phyloP scores from a whole-genome alignment of 1,140 invertebrate genomes.

The Leptonema lineaticorne region DNA sequence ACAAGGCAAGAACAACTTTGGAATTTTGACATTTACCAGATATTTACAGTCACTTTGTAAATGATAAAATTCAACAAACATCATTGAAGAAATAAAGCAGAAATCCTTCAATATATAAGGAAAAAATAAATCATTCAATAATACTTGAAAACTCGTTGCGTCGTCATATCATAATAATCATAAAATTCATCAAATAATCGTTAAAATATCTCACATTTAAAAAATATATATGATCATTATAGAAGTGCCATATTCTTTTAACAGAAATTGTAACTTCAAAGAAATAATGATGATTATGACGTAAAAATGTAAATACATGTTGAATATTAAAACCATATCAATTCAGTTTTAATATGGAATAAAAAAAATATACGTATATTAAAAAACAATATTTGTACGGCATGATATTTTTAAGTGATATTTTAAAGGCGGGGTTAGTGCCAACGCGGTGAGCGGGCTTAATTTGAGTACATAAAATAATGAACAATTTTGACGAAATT shows the following conservation, averaged over 20 bases:
- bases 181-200: too few species aligned
- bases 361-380: too few species aligned
- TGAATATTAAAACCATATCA: too few species aligned
- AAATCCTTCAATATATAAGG: background rate
- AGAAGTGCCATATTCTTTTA: too few species aligned
- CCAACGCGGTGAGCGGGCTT: background rate
- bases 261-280: too few species aligned
- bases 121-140: background rate
- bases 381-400: background rate
- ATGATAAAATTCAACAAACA: constrained; percentile 19
- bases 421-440: constrained; percentile 9
- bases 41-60: constrained; percentile 15
- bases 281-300: too few species aligned
- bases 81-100: constrained; percentile 11
- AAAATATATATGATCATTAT: too few species aligned
- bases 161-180: too few species aligned
- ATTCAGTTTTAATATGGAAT: too few species aligned
- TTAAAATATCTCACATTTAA: too few species aligned
- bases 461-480: background rate
- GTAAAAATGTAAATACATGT: too few species aligned
- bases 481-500: constrained; percentile 6
- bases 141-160: too few species aligned
- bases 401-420: background rate
- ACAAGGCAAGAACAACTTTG: background rate
- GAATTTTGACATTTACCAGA: constrained; percentile 18